Percentiles rank a stretch among this genome's conserved stretches.
phyloP scores from a whole-genome alignment of 2,113 vertebrate species.

The Propithecus coquereli region DNA sequence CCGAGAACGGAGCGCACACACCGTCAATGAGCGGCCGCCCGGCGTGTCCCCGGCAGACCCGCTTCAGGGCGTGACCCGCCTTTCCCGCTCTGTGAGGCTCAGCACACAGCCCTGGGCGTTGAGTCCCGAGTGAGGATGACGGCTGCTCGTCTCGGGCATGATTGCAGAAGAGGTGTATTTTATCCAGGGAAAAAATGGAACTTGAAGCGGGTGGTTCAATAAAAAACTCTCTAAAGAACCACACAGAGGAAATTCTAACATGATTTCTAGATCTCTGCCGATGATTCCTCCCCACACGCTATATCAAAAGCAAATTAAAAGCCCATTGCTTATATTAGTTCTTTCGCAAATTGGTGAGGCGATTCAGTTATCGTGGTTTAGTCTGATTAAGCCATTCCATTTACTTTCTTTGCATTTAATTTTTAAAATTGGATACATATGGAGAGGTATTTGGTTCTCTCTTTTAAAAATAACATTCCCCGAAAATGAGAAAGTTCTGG shows the following conservation, averaged over 20 bases:
- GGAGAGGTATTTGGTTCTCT: not conserved
- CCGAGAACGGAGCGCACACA: not conserved
- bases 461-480: not conserved
- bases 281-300: not conserved
- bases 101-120: not conserved
- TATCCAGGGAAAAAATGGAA: not conserved
- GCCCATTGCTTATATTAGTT: not conserved
- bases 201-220: not conserved
- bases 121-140: constrained; percentile 18
- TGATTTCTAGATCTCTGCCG: not conserved
- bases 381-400: not conserved
- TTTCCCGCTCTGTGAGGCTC: constrained; percentile 6
- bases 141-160: not conserved
- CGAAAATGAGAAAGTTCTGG: not conserved
- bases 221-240: not conserved
- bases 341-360: not conserved
- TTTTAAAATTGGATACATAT: constrained; percentile 28
- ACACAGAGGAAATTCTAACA: not conserved
- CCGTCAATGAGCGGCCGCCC: constrained; percentile 57
- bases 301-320: not conserved
- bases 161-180: not conserved
- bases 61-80: not conserved
- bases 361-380: not conserved
- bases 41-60: not conserved
- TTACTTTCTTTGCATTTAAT: constrained; percentile 21